Conservation (phyloP, 2,888 invertebrate species). For the Temnothorax ravouxi region DNA sequence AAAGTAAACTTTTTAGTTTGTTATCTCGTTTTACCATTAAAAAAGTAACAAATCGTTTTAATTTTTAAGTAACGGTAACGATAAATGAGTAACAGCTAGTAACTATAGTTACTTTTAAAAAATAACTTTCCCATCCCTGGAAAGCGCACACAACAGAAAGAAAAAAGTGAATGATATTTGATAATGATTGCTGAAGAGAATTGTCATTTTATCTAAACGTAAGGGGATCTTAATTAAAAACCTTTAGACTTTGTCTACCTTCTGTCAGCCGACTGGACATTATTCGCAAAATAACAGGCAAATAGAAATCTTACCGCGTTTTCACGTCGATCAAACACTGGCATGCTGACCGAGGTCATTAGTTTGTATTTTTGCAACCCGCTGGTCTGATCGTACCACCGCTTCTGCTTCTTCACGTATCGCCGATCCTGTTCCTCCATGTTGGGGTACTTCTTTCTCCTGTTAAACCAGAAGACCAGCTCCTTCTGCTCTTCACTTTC, state of each 20-base stretch:
- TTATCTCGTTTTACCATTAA: too few relatives aligned
- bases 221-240: neutral
- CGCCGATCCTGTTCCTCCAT: conserved; percentile 90
- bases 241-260: conserved; percentile 2
- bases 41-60: too few relatives aligned
- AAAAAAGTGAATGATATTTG: conserved; percentile 18
- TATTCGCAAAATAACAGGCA: neutral
- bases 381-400: conserved; percentile 88
- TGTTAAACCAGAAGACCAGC: conserved; percentile 89
- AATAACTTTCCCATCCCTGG: neutral
- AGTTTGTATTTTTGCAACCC: conserved; percentile 90
- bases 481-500: conserved; percentile 93
- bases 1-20: too few relatives aligned
- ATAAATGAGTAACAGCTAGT: too few relatives aligned
- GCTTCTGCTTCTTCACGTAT: conserved; percentile 87
- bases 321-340: conserved; percentile 95
- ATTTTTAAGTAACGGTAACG: too few relatives aligned
- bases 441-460: conserved; percentile 88
- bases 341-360: conserved; percentile 97
- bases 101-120: too few relatives aligned
- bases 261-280: neutral
- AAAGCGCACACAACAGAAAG: conserved; percentile 12
- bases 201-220: neutral
- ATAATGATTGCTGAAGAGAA: conserved; percentile 27
- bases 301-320: conserved; percentile 90